phyloP scores from a whole-genome alignment of 2,113 vertebrate species.

The Neofelis nebulosa region DNA sequence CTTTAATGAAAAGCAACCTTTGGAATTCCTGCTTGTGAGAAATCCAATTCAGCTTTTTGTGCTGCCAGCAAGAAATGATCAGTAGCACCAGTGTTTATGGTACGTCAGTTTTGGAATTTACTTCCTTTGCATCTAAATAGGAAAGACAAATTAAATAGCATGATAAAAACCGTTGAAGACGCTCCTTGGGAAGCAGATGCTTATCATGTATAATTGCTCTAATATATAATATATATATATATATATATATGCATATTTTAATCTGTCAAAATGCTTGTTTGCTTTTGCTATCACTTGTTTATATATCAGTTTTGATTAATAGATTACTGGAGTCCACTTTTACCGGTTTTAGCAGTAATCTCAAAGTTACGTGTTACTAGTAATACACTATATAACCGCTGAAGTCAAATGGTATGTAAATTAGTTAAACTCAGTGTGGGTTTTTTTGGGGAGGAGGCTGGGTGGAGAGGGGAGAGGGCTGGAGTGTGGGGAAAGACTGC shows the following conservation, averaged over 20 bases:
- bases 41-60: constrained; percentile 97
- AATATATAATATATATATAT: neutral
- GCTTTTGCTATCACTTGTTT: constrained; percentile 85
- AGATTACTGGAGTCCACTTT: constrained; percentile 79
- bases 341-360: constrained; percentile 79
- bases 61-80: constrained; percentile 99
- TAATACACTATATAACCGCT: constrained; percentile 80
- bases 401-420: constrained; percentile 88
- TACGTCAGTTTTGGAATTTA: constrained; percentile 94
- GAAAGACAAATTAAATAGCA: constrained; percentile 88
- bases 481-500: constrained; percentile 68
- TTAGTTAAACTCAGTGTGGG: constrained; percentile 85
- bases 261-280: constrained; percentile 78
- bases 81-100: constrained; percentile 99
- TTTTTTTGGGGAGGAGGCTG: constrained; percentile 28
- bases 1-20: constrained; percentile 98
- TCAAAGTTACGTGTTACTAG: constrained; percentile 87
- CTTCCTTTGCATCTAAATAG: constrained; percentile 89
- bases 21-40: constrained; percentile 99
- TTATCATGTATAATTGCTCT: constrained; percentile 73
- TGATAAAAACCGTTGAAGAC: constrained; percentile 78
- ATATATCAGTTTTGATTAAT: constrained; percentile 81
- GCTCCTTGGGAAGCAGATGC: constrained; percentile 82
- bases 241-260: constrained; percentile 77
- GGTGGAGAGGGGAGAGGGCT: constrained; percentile 56